Percentiles rank a stretch among this genome's conserved stretches.
Evolutionary conservation across 2,888 invertebrate genomes (phyloP).

Genomic region (Troides oblongomaculatus): DNA sequence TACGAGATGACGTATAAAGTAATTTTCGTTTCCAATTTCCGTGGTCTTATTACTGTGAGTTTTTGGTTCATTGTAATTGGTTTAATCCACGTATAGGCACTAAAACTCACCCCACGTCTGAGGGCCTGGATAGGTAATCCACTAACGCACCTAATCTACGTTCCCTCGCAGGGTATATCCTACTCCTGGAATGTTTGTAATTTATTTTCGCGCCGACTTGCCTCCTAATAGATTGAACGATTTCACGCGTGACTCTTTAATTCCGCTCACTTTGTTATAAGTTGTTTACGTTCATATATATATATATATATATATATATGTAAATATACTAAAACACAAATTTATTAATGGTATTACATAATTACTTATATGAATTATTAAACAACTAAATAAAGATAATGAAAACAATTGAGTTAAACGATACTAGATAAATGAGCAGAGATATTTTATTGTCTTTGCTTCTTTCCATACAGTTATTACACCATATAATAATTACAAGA

Average conservation of each 20-base stretch:
- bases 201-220: constrained; percentile 4
- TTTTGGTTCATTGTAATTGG: constrained; percentile 13
- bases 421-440: too few species aligned
- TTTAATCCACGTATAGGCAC: constrained; percentile 3
- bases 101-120: constrained; percentile 13
- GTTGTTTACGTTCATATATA: too few species aligned
- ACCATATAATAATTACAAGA: too few species aligned
- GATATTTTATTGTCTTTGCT: too few species aligned
- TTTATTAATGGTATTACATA: too few species aligned
- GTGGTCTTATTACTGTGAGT: constrained; percentile 3
- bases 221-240: not conserved
- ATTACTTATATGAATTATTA: too few species aligned
- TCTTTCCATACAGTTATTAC: too few species aligned
- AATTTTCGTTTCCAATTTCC: constrained; percentile 1
- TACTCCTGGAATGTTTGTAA: constrained; percentile 17
- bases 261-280: not conserved
- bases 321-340: too few species aligned
- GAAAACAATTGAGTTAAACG: too few species aligned
- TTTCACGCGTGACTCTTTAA: not conserved
- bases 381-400: too few species aligned
- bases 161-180: constrained; percentile 16
- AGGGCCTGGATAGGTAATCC: constrained; percentile 18
- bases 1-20: too few species aligned
- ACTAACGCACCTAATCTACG: constrained; percentile 25
- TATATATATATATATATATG: too few species aligned